A percentile compares a stretch with the other conserved stretches of the same genome.
phyloP scores from a whole-genome alignment of 2,888 invertebrate genomes.

The Scaptomyza polygonia region DNA sequence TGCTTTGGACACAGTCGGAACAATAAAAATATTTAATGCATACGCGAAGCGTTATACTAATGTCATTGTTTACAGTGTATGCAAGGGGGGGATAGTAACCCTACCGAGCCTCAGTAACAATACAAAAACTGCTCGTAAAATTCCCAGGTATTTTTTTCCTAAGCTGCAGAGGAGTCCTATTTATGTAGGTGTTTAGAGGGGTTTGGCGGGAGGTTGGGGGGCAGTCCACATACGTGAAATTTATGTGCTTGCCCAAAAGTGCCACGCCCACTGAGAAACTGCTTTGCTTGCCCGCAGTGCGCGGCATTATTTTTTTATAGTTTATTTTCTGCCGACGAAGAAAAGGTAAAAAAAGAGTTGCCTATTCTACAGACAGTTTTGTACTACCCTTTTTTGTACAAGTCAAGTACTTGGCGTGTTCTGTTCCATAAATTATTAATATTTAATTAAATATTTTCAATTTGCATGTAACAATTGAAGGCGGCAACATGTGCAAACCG shows the following conservation, averaged over 20 bases:
- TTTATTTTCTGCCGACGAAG: slow-evolving; percentile 28
- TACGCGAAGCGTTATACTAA: slow-evolving; percentile 43
- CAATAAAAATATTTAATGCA: slow-evolving; percentile 80
- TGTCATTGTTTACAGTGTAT: slow-evolving; percentile 55
- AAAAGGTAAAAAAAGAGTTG: slow-evolving; percentile 8
- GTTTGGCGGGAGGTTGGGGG: not conserved
- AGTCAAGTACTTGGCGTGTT: slow-evolving; percentile 45
- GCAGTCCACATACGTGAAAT: slow-evolving; percentile 47
- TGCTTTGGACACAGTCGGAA: slow-evolving; percentile 35
- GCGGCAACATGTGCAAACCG: slow-evolving; percentile 14
- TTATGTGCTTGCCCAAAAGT: slow-evolving; percentile 54
- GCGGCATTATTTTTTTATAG: slow-evolving; percentile 51
- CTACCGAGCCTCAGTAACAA: slow-evolving; percentile 35
- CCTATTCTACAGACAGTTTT: not conserved
- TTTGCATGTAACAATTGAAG: slow-evolving; percentile 1
- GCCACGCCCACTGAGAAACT: slow-evolving; percentile 51
- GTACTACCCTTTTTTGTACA: not conserved
- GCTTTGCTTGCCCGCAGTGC: slow-evolving; percentile 43
- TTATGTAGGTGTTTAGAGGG: slow-evolving; percentile 4
- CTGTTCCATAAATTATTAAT: slow-evolving; percentile 34
- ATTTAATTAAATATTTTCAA: slow-evolving; percentile 23
- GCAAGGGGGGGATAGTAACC: not conserved
- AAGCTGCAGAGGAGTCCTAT: slow-evolving; percentile 9
- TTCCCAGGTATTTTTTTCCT: slow-evolving; percentile 27
- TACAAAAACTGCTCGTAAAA: slow-evolving; percentile 42